phyloP scores from a whole-genome alignment of 2,797 vertebrate species.

The Pachyuromys duprasi region DNA sequence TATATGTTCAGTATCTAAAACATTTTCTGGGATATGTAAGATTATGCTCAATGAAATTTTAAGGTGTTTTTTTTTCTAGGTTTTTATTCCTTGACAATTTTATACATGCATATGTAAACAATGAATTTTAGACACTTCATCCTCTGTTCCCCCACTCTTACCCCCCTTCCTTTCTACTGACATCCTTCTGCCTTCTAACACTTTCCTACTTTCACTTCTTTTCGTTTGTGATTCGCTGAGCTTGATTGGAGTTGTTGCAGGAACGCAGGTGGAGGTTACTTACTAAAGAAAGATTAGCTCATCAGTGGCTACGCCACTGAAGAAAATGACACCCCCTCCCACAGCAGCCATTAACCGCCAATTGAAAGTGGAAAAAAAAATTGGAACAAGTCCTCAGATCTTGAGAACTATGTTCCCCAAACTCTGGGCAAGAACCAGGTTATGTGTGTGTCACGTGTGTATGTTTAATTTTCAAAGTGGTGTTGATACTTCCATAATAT shows the following conservation, averaged over 20 bases:
- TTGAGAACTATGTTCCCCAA: conserved; percentile 8
- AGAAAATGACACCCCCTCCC: background rate
- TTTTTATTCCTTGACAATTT: background rate
- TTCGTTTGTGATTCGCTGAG: background rate
- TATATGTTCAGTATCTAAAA: background rate
- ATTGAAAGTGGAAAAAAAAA: too few relatives aligned
- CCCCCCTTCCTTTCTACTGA: background rate
- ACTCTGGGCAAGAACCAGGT: background rate
- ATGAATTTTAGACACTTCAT: background rate
- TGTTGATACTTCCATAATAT: background rate
- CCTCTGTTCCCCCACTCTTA: background rate
- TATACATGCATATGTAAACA: too few relatives aligned
- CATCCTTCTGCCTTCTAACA: too few relatives aligned
- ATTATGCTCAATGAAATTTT: background rate
- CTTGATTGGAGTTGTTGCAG: too few relatives aligned
- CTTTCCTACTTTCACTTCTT: background rate
- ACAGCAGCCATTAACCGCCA: background rate
- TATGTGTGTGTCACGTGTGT: background rate
- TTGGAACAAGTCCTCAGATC: background rate
- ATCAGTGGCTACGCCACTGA: background rate
- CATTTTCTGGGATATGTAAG: background rate
- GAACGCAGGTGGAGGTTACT: too few relatives aligned
- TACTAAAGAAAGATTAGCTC: background rate
- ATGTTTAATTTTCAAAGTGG: background rate
- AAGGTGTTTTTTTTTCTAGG: background rate